These are phyloP conservation scores for Potamilus streckersoni DNA, from an alignment of 1,140 invertebrate genomes.

Conservation along the genomic window DNA sequence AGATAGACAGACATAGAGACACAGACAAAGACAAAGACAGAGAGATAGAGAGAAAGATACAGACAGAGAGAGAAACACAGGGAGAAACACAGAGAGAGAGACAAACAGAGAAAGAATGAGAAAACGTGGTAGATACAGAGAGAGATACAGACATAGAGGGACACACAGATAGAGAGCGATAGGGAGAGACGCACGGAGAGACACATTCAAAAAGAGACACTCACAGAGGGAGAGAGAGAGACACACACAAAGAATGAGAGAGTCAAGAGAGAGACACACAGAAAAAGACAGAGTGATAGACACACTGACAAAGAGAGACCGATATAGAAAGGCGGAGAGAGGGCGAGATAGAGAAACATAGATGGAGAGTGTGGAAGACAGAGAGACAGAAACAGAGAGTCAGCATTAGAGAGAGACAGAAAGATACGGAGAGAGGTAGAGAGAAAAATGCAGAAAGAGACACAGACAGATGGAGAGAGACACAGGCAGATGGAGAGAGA, in stretches of 20 bases:
- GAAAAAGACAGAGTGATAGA: constrained; percentile 2
- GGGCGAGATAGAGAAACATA: not conserved
- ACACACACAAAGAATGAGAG: too few species aligned
- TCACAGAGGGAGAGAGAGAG: too few species aligned
- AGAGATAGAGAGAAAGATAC: too few species aligned
- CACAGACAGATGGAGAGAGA: too few species aligned
- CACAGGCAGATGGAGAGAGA: too few species aligned
- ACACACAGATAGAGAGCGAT: not conserved
- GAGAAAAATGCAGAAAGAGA: not conserved
- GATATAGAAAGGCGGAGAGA: not conserved
- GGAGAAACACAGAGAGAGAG: too few species aligned
- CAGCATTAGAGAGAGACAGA: not conserved
- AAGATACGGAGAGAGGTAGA: not conserved
- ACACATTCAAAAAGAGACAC: constrained; percentile 8
- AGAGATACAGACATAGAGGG: not conserved
- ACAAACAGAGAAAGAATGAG: too few species aligned
- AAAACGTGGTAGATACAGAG: not conserved
- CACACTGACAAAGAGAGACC: not conserved
- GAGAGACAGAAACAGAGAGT: not conserved
- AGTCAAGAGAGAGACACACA: not conserved
- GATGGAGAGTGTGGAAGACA: not conserved
- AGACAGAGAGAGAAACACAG: too few species aligned
- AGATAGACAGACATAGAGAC: too few species aligned
- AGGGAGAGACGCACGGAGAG: constrained; percentile 1
- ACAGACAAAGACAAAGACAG: too few species aligned